These are phyloP conservation scores for Discoglossus pictus DNA, from an alignment of 2,797 vertebrate genomes.

Conservation along the genomic window DNA sequence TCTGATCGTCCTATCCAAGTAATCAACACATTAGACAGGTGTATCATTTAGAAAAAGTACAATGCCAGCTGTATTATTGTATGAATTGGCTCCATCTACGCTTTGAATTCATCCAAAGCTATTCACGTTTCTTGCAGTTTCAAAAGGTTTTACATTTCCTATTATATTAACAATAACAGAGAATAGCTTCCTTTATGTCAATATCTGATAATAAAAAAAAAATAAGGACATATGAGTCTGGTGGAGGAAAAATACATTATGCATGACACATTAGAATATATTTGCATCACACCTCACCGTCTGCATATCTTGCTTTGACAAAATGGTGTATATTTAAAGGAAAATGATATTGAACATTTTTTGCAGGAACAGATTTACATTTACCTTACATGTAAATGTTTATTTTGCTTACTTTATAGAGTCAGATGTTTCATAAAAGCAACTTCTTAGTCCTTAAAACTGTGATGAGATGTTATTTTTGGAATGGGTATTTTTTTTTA, in stretches of 20 bases:
- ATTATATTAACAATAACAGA: conserved; percentile 77
- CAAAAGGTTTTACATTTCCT: conserved; percentile 36
- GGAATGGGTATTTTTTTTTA: conserved; percentile 24
- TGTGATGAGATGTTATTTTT: conserved; percentile 10
- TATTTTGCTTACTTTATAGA: conserved; percentile 85
- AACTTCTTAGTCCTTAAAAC: conserved; percentile 48
- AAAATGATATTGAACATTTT: conserved; percentile 92
- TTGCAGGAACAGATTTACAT: conserved; percentile 86
- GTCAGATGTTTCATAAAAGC: conserved; percentile 77
- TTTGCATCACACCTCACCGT: conserved; percentile 69
- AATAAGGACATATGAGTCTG: conserved; percentile 56
- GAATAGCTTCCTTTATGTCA: conserved; percentile 87
- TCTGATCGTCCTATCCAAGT: conserved; percentile 14
- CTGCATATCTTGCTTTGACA: conserved; percentile 75
- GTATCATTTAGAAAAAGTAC: conserved; percentile 21
- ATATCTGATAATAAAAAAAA: conserved; percentile 67
- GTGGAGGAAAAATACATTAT: conserved; percentile 85
- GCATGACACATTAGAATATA: conserved; percentile 84
- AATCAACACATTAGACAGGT: conserved; percentile 42
- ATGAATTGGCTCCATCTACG: conserved; percentile 27
- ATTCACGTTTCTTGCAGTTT: conserved; percentile 6
- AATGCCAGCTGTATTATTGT: conserved; percentile 10
- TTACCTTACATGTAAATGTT: conserved; percentile 89
- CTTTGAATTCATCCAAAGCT: conserved; percentile 8
- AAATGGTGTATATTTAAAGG: conserved; percentile 77